These are phyloP conservation scores for Macroglossus sobrinus DNA, from an alignment of 2,113 vertebrate species.

Conservation along the genomic window DNA sequence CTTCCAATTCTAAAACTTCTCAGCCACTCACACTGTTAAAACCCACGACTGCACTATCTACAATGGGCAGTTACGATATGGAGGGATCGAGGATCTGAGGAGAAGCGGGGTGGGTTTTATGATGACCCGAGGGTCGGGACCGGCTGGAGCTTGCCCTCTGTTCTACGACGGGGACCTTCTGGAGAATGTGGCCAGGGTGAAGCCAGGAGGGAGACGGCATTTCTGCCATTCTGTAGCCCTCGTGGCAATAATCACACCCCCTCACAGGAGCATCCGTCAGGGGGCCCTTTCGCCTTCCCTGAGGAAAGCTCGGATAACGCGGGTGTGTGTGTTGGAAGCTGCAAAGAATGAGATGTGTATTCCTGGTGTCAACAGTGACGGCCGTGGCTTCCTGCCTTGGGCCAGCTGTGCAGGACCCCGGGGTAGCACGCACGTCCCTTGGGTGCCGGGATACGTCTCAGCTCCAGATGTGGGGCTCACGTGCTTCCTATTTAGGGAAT, in stretches of 20 bases:
- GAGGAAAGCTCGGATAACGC: background rate
- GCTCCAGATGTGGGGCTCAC: accelerated
- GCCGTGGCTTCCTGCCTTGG: background rate
- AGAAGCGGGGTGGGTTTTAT: accelerated
- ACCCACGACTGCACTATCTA: accelerated
- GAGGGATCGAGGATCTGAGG: background rate
- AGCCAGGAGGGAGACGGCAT: background rate
- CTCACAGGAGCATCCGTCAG: background rate
- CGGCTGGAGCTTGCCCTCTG: background rate
- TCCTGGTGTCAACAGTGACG: background rate
- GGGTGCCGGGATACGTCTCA: background rate
- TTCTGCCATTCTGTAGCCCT: background rate
- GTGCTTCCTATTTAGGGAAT: background rate
- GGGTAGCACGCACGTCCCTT: accelerated
- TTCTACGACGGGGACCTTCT: background rate
- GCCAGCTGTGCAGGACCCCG: background rate
- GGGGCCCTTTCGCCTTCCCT: background rate
- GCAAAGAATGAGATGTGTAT: background rate
- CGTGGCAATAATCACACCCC: accelerated
- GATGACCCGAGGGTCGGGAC: accelerated
- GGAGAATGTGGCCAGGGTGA: background rate
- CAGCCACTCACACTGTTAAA: background rate
- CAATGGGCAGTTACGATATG: accelerated
- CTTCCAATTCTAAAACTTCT: background rate
- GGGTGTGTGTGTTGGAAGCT: background rate